Base-by-base conservation (phyloP, 2,113 vertebrate species). In the Gopherus flavomarginatus region DNA sequence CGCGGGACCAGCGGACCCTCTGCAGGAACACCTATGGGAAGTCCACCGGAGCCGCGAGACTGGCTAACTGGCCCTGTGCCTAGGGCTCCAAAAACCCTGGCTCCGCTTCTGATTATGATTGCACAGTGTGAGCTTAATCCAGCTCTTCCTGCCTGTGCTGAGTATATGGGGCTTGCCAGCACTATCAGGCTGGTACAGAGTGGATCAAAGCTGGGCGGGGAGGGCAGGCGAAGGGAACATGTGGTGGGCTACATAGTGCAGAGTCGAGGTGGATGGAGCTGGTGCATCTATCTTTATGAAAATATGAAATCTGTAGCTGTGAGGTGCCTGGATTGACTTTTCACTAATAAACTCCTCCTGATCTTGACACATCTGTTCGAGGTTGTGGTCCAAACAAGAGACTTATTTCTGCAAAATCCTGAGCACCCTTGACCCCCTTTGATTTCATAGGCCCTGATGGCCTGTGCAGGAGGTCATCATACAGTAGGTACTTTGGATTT, bases 271-370 rank as follows among this genome's bases (percentile, higher is more conserved):
- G 35, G 17, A 69, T 4, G 10, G 35, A 69, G 17, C 35, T 72
- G 65, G n/a, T 19, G 19, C 65, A 38, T n/a, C 19, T 72, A 17
- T 72, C 65, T 72, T n/a, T 72, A 72, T 72, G 35, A 72, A 72
- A 72, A 72, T 22, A 72, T 21, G 35, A 72, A 72, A 47, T 47
- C 9, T 35, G 31, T 81, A 80, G 88, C 35, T 72, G 53, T 1
- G 1, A 54, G 8, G 11, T 83, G 86, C 90, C 72, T 57, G 1
- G 26, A 52, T 38, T 0, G 0, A 62, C 85, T 16, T 4, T 90
- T 2, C 2, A 72, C 44, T 16, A 19, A 0, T 0, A 65, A 19
- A 38, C 82, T 83, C 12, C 12, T 21, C 6, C 82, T 75, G 47
- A 11, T 65, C 77, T 53, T 86, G 85, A 12, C 9, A 59, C 85